phyloP scores from a whole-genome alignment of 2,113 vertebrate species.

The Takifugu flavidus region DNA sequence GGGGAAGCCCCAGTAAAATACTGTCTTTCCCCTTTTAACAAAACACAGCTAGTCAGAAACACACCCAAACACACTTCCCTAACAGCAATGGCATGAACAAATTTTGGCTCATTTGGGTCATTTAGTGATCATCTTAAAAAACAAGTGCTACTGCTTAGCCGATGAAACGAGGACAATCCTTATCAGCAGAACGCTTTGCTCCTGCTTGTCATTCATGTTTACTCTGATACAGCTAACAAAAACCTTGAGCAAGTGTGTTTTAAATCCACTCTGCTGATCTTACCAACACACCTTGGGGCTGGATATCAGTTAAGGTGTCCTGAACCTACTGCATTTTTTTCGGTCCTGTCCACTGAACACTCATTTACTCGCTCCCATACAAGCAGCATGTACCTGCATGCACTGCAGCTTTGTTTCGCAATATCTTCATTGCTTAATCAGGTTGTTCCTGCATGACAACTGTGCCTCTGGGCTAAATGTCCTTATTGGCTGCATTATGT shows the following conservation, averaged over 20 bases:
- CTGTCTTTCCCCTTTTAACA: no score
- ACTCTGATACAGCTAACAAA: not conserved
- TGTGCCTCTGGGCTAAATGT: not conserved
- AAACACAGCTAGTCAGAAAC: no score
- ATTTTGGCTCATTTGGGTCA: no score
- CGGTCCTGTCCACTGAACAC: no score
- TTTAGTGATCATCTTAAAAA: no score
- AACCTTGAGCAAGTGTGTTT: not conserved
- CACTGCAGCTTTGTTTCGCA: not conserved
- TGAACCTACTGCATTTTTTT: not conserved
- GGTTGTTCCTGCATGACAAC: constrained; percentile 17
- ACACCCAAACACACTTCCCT: constrained; percentile 3
- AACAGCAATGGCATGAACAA: constrained; percentile 1
- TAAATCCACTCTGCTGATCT: not conserved
- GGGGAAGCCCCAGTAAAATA: no score
- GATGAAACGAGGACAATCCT: no score
- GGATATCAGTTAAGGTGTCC: not conserved
- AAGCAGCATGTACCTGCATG: not conserved
- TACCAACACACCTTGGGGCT: not conserved
- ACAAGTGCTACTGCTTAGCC: no score
- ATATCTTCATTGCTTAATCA: constrained; percentile 12
- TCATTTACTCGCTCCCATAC: not conserved
- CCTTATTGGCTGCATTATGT: no score
- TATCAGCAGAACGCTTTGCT: not conserved
- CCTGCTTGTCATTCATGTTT: not conserved